Evolutionary conservation across 2,888 invertebrate genomes (phyloP), one percentile per base, ranked within the genome.

Genomic region (Antitype chi): DNA sequence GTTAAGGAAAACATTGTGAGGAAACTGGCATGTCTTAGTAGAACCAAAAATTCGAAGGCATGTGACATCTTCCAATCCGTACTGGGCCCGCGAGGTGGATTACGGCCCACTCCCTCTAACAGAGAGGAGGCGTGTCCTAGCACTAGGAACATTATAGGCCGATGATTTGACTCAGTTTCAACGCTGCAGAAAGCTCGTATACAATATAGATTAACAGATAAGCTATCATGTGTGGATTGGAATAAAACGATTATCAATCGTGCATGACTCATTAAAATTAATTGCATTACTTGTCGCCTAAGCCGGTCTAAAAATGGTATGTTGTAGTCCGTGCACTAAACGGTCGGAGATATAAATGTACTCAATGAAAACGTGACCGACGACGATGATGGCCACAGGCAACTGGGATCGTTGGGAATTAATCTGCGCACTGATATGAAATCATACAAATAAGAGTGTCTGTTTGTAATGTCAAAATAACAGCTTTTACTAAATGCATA

Each of bases 221-320:
- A 64, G 59, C 28, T 70, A 77, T 78, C 43, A 69, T 57, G 53
- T 66, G 60, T 53, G 32, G 73, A 73, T 75, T 79, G 63, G 76
- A 79, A 76, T 75, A 80, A 76, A 85, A 60, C 32, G 66, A 80
- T 80, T 67, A 81, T 53, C 20, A 67, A 47, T 69, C 75, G 70
- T 79, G 77, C 66, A 84, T 81, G 76, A 77, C 53, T 87, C 80
- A 87, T 85, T 80, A 77, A 77, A 84, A 76, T 79, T 72, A 85
- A 80, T 81, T 80, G 71, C 85, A 84, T 77, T 75, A 80, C 79
- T 80, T 77, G 83, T 80, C 87, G 80, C 75, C 69, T 73, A 73
- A 70, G 76, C 70, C 67, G 20, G 72, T 76, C 88, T 85, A 81
- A 87, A 86, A 80, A 87, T 80, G 85, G 85, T 80, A 86, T 78